Conservation (phyloP, 2,888 invertebrate genomes). For the Teleiodes luculella region DNA sequence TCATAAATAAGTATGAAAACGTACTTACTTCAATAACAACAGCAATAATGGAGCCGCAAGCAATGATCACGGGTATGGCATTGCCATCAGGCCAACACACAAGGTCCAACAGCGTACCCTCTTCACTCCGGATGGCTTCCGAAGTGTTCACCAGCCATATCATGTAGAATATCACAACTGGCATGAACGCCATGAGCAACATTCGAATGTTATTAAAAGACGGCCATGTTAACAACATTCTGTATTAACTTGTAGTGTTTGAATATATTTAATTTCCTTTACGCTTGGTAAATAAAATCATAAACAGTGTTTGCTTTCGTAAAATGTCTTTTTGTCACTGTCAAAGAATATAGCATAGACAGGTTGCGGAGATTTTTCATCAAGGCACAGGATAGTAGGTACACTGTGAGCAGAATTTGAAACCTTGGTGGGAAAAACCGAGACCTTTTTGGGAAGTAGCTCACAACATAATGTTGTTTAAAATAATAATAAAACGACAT, state of each 20-base stretch:
- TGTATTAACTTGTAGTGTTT: not conserved
- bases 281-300: too few species aligned
- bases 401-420: too few species aligned
- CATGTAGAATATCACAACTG: conserved; percentile 66
- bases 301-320: not conserved
- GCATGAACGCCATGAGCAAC: conserved; percentile 70
- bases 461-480: too few species aligned
- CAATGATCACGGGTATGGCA: conserved; percentile 67
- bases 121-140: conserved; percentile 67
- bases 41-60: conserved; percentile 60
- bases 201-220: conserved; percentile 69
- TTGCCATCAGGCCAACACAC: conserved; percentile 74
- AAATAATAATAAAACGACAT: not conserved
- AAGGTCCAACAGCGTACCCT: conserved; percentile 63
- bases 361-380: too few species aligned
- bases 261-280: not conserved
- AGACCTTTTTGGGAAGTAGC: too few species aligned
- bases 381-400: too few species aligned
- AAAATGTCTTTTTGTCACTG: not conserved
- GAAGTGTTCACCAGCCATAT: conserved; percentile 71
- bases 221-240: conserved; percentile 65
- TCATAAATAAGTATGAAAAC: too few species aligned
- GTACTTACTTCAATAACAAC: conserved; percentile 61
- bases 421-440: too few species aligned
- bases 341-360: not conserved